Percentiles rank a stretch among this genome's conserved stretches.
Evolutionary conservation across 1,140 invertebrate species (phyloP).

Genomic region (Lasioglossum albipes): DNA sequence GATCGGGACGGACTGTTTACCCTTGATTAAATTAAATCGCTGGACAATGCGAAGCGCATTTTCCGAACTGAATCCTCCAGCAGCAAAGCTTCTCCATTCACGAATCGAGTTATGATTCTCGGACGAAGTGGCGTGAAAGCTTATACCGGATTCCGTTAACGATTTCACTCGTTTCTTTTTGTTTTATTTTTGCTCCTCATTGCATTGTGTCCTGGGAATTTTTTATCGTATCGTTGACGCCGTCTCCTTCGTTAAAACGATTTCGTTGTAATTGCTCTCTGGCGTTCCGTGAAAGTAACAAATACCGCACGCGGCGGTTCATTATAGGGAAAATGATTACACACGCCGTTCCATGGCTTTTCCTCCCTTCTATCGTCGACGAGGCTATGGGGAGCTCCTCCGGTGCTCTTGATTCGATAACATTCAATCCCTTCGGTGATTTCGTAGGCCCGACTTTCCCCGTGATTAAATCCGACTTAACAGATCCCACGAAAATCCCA

Average conservation of each 20-base stretch:
- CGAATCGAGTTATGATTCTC: neutral
- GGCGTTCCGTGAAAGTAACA: neutral
- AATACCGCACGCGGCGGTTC: neutral
- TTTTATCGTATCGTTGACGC: neutral
- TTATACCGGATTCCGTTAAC: constrained; percentile 23
- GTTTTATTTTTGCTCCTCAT: neutral
- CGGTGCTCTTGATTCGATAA: neutral
- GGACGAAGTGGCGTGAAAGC: neutral
- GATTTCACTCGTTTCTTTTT: neutral
- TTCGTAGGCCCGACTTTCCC: neutral
- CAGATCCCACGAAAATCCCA: neutral
- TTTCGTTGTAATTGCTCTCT: neutral
- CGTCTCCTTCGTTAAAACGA: neutral
- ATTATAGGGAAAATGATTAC: neutral
- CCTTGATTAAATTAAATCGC: constrained; percentile 35
- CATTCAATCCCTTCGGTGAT: neutral
- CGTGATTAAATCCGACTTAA: constrained; percentile 1
- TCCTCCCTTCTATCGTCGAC: neutral
- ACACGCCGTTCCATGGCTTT: neutral
- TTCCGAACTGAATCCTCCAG: neutral
- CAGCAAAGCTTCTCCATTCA: neutral
- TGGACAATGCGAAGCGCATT: constrained; percentile 12
- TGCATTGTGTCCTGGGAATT: neutral
- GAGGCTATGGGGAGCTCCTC: neutral
- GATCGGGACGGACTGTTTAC: neutral